Evolutionary conservation across 2,797 vertebrate genomes (phyloP), one percentile per base, ranked within the genome.

Genomic region (Sebastes nivosus): DNA sequence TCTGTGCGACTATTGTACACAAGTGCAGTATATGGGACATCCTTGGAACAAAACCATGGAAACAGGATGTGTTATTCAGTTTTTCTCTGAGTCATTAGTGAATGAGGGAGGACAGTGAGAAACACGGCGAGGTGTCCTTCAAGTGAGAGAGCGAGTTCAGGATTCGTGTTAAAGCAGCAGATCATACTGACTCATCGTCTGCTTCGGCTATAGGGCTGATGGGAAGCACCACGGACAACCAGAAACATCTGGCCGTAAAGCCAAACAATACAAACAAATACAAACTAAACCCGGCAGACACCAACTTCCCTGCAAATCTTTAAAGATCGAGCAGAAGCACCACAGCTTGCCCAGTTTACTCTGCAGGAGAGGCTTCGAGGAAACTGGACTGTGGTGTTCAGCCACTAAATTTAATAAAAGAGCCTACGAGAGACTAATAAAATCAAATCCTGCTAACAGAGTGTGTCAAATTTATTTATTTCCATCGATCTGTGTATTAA

Each of bases 271-370:
- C 80, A 82, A 78, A 86, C 66, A 75, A 79, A 83, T 18, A 63
- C 32, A 72, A 84, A 77, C 61, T 67, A 38, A 75, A 74, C 29
- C 76, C 14, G 11, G 63, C 29, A 64, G 65, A 77, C 58, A 64
- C 3, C 0, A 20, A 76, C 80, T 73, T 66, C 68, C 52, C 42
- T 25, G 70, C 52, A 66, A 80, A 70, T 29, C 59, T 58, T 75
- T 61, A 63, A 85, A 88, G 79, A 80, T 60, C 79, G 68, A 90
- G 81, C 85, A 89, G 60, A 77, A 61, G 77, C 22, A 88, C 67
- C 75, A 72, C 88, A 89, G 85, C 86, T 89, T 88, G 92, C 46
- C 38, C 12, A 52, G 27, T 92, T 93, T 86, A 89, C 87, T 87
- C 75, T 71, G 79, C 59, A 63, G 66, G 66, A 67, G 29, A 80